Evolutionary conservation across 2,113 vertebrate genomes (phyloP).

Genomic region (Amblyornis subalaris): DNA sequence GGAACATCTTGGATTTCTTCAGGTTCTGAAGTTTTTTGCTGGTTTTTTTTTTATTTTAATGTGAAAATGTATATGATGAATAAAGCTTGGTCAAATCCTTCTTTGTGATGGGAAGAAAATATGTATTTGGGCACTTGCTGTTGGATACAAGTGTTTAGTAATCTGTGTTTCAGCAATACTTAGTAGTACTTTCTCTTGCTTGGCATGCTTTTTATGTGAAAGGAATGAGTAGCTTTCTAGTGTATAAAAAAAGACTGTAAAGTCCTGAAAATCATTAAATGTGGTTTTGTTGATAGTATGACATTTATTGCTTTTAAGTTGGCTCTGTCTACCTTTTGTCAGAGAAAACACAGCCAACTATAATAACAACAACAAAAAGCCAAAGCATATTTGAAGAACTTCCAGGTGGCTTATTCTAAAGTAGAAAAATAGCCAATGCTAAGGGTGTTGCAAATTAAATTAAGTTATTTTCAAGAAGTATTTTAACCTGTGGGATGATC

Average conservation of each 20-base stretch:
- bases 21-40: conserved; percentile 73
- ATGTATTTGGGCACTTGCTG: not conserved
- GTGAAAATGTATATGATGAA: not conserved
- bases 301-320: not conserved
- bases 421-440: not conserved
- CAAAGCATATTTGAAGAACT: not conserved
- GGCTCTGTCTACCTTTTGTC: not conserved
- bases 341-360: not conserved
- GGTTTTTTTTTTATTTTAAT: not conserved
- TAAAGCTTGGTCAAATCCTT: not conserved
- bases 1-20: conserved; percentile 94
- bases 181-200: not conserved
- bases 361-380: not conserved
- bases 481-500: not conserved
- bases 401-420: not conserved
- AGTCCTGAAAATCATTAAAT: not conserved
- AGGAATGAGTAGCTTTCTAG: not conserved
- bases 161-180: not conserved
- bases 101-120: not conserved
- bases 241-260: not conserved
- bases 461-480: not conserved
- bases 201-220: not conserved
- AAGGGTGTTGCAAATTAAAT: not conserved
- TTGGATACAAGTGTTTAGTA: not conserved
- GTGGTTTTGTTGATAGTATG: not conserved